A percentile compares a stretch with the other conserved stretches of the same genome.
phyloP scores from a whole-genome alignment of 35 echinoderm and acorn worm genomes.

The Ptychodera flava region DNA sequence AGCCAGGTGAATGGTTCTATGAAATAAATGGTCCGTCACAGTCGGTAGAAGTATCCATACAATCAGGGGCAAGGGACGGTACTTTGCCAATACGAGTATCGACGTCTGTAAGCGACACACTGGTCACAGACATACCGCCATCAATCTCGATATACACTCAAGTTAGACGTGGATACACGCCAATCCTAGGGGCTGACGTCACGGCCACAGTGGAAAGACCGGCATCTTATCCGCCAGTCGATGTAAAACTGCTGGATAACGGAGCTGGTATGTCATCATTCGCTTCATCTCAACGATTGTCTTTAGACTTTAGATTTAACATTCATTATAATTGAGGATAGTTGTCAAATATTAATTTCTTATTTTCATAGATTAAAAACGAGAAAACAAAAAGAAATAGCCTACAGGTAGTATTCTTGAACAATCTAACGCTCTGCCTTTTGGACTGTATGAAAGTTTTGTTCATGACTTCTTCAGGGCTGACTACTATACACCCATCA shows the following conservation, averaged over 20 bases:
- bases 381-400: background rate
- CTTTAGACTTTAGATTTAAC: background rate
- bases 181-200: conserved; percentile 16
- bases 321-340: background rate
- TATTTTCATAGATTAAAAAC: background rate
- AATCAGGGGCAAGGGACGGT: background rate
- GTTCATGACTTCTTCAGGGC: too few relatives aligned
- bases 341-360: background rate
- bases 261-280: conserved; percentile 17
- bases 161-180: conserved; percentile 12
- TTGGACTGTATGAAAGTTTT: too few relatives aligned
- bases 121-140: background rate
- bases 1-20: background rate
- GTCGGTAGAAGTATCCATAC: background rate
- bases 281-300: background rate
- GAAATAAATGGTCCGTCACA: background rate
- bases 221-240: background rate
- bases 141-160: conserved; percentile 12
- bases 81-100: background rate
- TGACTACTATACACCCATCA: background rate
- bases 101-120: background rate
- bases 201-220: conserved; percentile 22
- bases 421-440: too few relatives aligned
- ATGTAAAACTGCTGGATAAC: conserved; percentile 13
- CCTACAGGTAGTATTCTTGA: too few relatives aligned